These are phyloP conservation scores for Xanthia icteritia DNA, from an alignment of 2,888 invertebrate species.

Conservation along the genomic window DNA sequence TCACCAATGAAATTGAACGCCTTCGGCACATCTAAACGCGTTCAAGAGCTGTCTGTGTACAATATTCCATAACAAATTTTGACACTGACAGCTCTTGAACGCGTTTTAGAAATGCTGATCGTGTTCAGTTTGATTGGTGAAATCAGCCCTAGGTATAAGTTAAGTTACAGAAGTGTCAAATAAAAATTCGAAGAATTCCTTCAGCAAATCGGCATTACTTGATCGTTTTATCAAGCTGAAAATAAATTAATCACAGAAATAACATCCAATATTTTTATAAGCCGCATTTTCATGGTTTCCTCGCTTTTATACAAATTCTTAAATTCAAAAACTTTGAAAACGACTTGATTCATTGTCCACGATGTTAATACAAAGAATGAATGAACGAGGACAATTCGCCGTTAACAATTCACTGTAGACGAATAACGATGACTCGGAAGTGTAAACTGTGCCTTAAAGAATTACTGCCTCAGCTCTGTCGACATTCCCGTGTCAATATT, in stretches of 20 bases:
- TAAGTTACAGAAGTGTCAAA: background rate
- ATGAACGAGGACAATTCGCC: conserved; percentile 45
- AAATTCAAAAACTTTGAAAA: conserved; percentile 50
- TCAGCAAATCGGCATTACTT: background rate
- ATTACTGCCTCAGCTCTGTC: conserved; percentile 69
- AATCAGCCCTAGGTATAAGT: background rate
- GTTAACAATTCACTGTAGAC: conserved; percentile 54
- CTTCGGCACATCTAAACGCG: no score
- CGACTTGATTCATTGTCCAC: conserved; percentile 56
- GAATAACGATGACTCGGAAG: conserved; percentile 56
- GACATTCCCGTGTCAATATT: conserved; percentile 84
- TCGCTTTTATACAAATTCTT: conserved; percentile 35
- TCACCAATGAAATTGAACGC: no score
- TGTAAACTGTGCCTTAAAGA: conserved; percentile 66
- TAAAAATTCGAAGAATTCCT: background rate
- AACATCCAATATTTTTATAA: conserved; percentile 31
- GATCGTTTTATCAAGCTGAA: conserved; percentile 8
- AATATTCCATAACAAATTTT: no score
- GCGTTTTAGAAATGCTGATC: no score
- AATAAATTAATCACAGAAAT: conserved; percentile 33
- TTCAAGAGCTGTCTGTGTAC: no score
- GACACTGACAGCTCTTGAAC: no score
- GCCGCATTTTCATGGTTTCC: conserved; percentile 26
- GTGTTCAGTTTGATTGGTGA: no score
- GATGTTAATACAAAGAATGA: conserved; percentile 58